phyloP scores from a whole-genome alignment of 2,113 vertebrate species.

The Scophthalmus maximus region DNA sequence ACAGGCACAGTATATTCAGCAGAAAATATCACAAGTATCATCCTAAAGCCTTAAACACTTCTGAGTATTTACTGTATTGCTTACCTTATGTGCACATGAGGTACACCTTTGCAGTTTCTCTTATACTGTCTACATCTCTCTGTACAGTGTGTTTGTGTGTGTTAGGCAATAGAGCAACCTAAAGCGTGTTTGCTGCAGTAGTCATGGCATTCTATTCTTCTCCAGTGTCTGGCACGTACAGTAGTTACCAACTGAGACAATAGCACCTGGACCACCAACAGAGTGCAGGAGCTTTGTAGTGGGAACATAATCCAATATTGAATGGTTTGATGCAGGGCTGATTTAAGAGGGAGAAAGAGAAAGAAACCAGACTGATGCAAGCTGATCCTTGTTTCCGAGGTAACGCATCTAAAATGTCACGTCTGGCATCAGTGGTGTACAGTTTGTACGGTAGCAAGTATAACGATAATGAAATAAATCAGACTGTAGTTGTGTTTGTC shows the following conservation, averaged over 20 bases:
- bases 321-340: too few relatives aligned
- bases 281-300: conserved; percentile 13
- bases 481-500: conserved; percentile 4
- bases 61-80: conserved; percentile 1
- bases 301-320: not conserved
- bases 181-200: conserved; percentile 68
- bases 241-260: conserved; percentile 56
- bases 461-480: conserved; percentile 9
- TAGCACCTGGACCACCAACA: conserved; percentile 46
- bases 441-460: not conserved
- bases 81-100: conserved; percentile 47
- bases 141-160: conserved; percentile 37
- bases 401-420: not conserved
- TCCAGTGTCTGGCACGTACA: conserved; percentile 54
- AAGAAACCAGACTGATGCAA: not conserved
- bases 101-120: conserved; percentile 9
- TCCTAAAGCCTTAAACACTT: too few relatives aligned
- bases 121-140: conserved; percentile 36
- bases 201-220: conserved; percentile 72
- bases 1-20: too few relatives aligned
- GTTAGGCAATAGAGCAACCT: conserved; percentile 20
- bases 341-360: too few relatives aligned
- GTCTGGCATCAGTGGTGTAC: not conserved
- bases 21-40: not conserved
- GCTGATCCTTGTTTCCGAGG: not conserved